Conservation (phyloP, 2,888 invertebrate species). For the Meteorus cinctellus region DNA sequence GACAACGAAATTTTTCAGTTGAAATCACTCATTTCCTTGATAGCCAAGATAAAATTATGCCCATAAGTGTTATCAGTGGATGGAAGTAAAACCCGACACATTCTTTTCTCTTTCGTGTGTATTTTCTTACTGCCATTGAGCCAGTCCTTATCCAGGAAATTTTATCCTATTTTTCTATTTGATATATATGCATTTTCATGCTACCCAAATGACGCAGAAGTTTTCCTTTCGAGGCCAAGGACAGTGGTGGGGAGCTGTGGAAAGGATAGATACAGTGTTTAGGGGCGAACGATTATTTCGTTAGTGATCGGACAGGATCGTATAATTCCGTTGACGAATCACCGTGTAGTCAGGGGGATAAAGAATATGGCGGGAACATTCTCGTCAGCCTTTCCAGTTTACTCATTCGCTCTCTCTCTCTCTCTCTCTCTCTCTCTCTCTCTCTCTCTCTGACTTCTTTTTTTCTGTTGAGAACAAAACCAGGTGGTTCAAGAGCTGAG, state of each 20-base stretch:
- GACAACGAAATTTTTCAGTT: no score
- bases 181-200: constrained; percentile 3
- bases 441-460: not conserved
- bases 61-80: no score
- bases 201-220: not conserved
- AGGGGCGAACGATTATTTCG: not conserved
- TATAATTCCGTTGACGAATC: not conserved
- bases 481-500: constrained; percentile 15
- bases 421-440: not conserved
- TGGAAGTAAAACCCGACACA: no score
- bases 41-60: no score
- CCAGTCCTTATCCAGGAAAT: not conserved
- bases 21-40: no score
- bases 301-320: not conserved
- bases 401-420: no score
- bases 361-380: constrained; percentile 11
- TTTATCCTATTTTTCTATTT: not conserved
- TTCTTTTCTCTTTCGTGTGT: no score
- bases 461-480: not conserved
- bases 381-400: not conserved
- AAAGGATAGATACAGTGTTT: not conserved
- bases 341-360: not conserved
- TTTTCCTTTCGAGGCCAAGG: not conserved
- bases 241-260: not conserved
- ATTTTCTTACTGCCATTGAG: no score